Evolutionary conservation across 2,113 vertebrate species (phyloP), one percentile per base, ranked within the genome.

Genomic region (Echinops telfairi): DNA sequence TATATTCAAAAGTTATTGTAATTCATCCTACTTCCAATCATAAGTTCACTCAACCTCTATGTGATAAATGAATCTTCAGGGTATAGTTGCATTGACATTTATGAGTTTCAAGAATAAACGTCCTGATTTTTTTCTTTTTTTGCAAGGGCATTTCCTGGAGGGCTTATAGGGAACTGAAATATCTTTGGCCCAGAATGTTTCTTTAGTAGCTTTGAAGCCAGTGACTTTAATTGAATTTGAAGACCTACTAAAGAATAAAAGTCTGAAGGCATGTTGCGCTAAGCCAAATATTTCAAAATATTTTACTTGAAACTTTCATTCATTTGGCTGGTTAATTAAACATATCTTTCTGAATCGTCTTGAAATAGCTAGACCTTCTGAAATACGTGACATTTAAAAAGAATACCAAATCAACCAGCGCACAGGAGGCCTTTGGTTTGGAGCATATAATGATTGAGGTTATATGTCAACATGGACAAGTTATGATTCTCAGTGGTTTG

Each of bases 1-100:
- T 81, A 36, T 94, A 96, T 96, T 98, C 94, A 96, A 89, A 96
- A 97, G 43, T 96, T 97, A 97, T 96, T 97, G 88, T 84, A 95
- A 71, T 64, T 95, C 88, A 96, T 97, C 87, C 75, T 97, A 88
- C 86, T 97, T 96, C 89, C 71, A 97, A 60, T 97, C 91, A 93
- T 66, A 88, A 3, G 33, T 92, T 97, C 89, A 68, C 93, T 94
- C 94, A 96, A 91, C 66, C 79, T 96, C 60, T 76, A 81, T 90
- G 47, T 96, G 96, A 97, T 96, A 96, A 98, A 96, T 97, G 86
- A 95, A 79, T 36, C 43, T 95, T 97, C 91, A 53, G 38, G 86
- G 57, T 68, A 11, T 93, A 71, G 96, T 97, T 97, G 33, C 60
- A 92, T 83, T 90, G 85, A 94, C 91, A 94, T 92, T 95, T 96